Base-by-base conservation (phyloP, 1,140 invertebrate genomes). In the Zaprionus nigranus region DNA sequence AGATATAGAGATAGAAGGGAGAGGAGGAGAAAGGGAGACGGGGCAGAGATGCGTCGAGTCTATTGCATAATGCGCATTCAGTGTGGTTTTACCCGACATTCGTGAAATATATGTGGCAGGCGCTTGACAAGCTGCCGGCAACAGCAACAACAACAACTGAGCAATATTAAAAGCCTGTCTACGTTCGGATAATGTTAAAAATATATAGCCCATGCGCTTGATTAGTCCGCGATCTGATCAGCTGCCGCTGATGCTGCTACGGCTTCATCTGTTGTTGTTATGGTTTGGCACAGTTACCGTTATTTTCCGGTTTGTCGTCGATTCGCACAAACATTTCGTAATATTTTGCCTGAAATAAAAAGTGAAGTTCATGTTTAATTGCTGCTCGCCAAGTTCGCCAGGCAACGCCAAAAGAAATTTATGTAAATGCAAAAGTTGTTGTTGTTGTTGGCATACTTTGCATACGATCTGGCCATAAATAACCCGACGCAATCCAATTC, bases 301-400 rank as follows among this genome's bases (percentile, higher is more conserved):
- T 87, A 88, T 87, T 88, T 88, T 88, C 84, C 80, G 78, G 84
- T 83, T 87, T 83, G 69, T 40, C 38, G 38, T 40, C 38, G 38
- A 0, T 7, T 40, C 38, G 40, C 40, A 46, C 40, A 46, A 20
- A n/a, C 30, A 81, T 86, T 87, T 86, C 83, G 83, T 86, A 87
- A 86, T 74, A 57, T 51, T 51, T 24, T 4, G 26, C 28, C 9
- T 3, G 57, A 58, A 81, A 67, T 72, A 75, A 88, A 82, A 87
- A 82, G 58, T 68, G 70, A 91, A 84, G 74, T 84, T 91, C 86
- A 90, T 90, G 87, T 90, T 90, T 90, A 79, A 91, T 87, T 91
- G 86, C 80, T 78, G 75, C 66, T 60, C 58, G 61, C 75, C 79
- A 72, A 79, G 77, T 80, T 82, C 60, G 73, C 28, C 56, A 53